These are phyloP conservation scores for Eilema depressum DNA, from an alignment of 2,888 invertebrate genomes.

Conservation along the genomic window DNA sequence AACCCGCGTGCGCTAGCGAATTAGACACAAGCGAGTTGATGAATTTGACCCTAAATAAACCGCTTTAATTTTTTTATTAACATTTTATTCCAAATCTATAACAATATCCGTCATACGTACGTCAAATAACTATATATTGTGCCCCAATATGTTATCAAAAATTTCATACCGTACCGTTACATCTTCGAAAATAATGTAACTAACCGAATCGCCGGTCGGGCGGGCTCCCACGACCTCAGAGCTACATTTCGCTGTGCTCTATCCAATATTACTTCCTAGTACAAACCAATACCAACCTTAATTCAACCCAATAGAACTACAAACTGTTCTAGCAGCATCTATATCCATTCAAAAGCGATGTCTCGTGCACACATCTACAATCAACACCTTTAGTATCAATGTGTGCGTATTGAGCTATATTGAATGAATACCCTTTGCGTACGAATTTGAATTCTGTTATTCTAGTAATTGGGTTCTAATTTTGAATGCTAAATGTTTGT, in stretches of 20 bases:
- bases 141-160: conserved; percentile 74
- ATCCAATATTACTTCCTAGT: conserved; percentile 84
- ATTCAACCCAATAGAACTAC: conserved; percentile 50
- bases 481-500: conserved; percentile 26
- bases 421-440: conserved; percentile 54
- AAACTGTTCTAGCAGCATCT: conserved; percentile 55
- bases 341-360: conserved; percentile 79
- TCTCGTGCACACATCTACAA: conserved; percentile 72
- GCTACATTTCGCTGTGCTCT: conserved; percentile 81
- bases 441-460: conserved; percentile 55
- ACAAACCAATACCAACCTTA: conserved; percentile 61
- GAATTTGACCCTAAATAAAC: too few species aligned
- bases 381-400: conserved; percentile 65
- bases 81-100: conserved; percentile 33
- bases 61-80: too few species aligned
- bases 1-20: too few species aligned
- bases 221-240: conserved; percentile 83
- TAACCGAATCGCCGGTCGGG: conserved; percentile 76
- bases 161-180: conserved; percentile 79
- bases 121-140: conserved; percentile 49
- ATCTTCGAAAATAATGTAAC: conserved; percentile 74
- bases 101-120: conserved; percentile 44
- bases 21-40: too few species aligned
- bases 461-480: conserved; percentile 56
- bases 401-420: conserved; percentile 63